Percentiles rank a stretch among this genome's conserved stretches.
These are phyloP conservation scores for Lordiphosa fenestrarum DNA, from an alignment of 2,888 invertebrate genomes.

Conservation along the genomic window DNA sequence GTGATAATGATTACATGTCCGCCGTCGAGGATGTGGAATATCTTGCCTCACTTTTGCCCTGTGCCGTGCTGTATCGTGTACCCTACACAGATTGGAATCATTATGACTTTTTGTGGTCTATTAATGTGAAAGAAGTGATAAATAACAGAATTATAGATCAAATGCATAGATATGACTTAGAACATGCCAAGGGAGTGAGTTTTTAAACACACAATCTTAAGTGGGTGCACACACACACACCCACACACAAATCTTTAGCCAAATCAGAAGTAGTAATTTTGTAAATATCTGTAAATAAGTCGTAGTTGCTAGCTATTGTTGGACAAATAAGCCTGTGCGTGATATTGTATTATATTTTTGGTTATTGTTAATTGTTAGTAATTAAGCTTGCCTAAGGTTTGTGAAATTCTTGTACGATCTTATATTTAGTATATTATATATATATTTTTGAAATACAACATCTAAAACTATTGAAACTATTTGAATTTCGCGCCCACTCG, in stretches of 20 bases:
- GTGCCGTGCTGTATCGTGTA: constrained; percentile 81
- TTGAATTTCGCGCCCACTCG: constrained; percentile 1
- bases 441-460: constrained; percentile 26
- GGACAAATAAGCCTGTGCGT: constrained; percentile 43
- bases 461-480: constrained; percentile 6
- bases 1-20: constrained; percentile 85
- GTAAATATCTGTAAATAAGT: constrained; percentile 46
- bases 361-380: constrained; percentile 32
- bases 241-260: constrained; percentile 9
- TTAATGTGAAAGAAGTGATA: constrained; percentile 83
- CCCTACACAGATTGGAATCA: constrained; percentile 83
- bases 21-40: constrained; percentile 81
- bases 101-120: constrained; percentile 86
- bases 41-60: constrained; percentile 81
- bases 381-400: constrained; percentile 51
- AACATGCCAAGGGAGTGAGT: constrained; percentile 40
- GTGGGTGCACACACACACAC: constrained; percentile 5
- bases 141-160: constrained; percentile 80
- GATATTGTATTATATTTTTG: constrained; percentile 41
- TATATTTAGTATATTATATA: neutral
- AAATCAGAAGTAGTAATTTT: constrained; percentile 22
- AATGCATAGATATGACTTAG: constrained; percentile 61
- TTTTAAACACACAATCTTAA: constrained; percentile 22
- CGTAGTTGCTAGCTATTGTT: constrained; percentile 18
- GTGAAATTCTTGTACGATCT: constrained; percentile 40